phyloP scores from a whole-genome alignment of 2,113 vertebrate species.

The Antennarius striatus region DNA sequence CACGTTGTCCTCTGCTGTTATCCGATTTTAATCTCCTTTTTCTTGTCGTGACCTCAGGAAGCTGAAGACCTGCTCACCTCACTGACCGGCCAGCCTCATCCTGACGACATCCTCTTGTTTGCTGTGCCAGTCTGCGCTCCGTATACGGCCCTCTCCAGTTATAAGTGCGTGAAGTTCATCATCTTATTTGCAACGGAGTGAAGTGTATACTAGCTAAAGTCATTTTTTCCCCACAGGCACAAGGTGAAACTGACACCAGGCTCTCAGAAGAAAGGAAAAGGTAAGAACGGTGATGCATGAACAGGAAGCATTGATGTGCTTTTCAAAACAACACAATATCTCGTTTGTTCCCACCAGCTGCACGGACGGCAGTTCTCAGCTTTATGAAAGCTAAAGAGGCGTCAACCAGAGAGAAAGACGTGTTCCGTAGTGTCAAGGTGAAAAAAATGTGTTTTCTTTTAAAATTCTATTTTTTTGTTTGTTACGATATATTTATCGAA shows the following conservation, averaged over 20 bases:
- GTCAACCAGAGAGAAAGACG: constrained; percentile 88
- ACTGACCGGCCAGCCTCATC: constrained; percentile 90
- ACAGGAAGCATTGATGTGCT: not conserved
- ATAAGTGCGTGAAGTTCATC: constrained; percentile 82
- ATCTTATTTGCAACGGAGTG: not conserved
- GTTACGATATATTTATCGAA: too few relatives aligned
- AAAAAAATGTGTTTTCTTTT: not conserved
- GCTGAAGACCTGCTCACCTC: constrained; percentile 85
- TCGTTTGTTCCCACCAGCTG: constrained; percentile 78
- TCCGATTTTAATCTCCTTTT: not conserved
- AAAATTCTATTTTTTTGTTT: too few relatives aligned
- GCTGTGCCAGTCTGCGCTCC: constrained; percentile 93
- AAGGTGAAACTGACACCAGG: constrained; percentile 98
- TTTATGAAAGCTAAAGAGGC: constrained; percentile 94
- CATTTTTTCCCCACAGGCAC: constrained; percentile 74
- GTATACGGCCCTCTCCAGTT: constrained; percentile 89
- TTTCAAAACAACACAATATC: not conserved
- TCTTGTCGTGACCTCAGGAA: constrained; percentile 77
- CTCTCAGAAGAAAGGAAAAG: constrained; percentile 97
- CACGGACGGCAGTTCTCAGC: constrained; percentile 91
- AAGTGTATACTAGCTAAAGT: not conserved
- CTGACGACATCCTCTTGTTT: constrained; percentile 90
- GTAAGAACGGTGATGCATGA: constrained; percentile 65
- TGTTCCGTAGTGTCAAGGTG: constrained; percentile 97
- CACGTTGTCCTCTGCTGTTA: not conserved